Base-by-base conservation (phyloP, 2,113 vertebrate genomes). In the Mixornis gularis region DNA sequence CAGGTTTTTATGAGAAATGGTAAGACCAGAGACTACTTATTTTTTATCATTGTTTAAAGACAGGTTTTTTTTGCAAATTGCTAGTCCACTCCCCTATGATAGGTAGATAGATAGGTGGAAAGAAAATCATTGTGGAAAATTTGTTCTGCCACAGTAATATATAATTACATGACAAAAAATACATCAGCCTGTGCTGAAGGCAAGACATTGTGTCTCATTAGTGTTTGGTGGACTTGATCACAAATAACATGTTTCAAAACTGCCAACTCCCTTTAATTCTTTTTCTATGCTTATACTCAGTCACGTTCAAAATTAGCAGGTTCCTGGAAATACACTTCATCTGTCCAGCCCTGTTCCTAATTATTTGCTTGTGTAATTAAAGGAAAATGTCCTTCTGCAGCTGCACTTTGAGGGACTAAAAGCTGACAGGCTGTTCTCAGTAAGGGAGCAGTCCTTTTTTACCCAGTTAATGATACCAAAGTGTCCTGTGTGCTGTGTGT, bases 141-240 rank as follows among this genome's bases (percentile, higher is more conserved):
- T 34, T 27, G 17, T 92, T 94, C 86, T 95, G 60, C 79, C 40
- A 41, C 51, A 49, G 72, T 70, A 93, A 63, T 70, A 34, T 89
- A 52, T 93, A 92, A 92, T 87, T 95, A 89, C n/a, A 6, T 91
- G 84, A 89, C 84, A 93, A 91, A 93, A 93, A 89, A 43, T 80
- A 26, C 12, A 91, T 87, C 59, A 51, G 87, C 10, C 79, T 93
- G 51, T 91, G 87, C 89, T 89, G 52, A 56, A 91, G 90, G 64
- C 76, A 86, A 90, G 87, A 51, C 63, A n/a, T 49, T 78, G 55
- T 82, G 64, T 92, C 85, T 95, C 81, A 66, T 95, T 95, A 93
- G 85, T 48, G 79, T 85, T 93, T 88, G 41, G 68, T 93, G 89
- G 93, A 88, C 79, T 80, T 81, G 91, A 87, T 91, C 64, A 87